Conservation (phyloP, 2,113 vertebrate genomes). For the Passer montanus region DNA sequence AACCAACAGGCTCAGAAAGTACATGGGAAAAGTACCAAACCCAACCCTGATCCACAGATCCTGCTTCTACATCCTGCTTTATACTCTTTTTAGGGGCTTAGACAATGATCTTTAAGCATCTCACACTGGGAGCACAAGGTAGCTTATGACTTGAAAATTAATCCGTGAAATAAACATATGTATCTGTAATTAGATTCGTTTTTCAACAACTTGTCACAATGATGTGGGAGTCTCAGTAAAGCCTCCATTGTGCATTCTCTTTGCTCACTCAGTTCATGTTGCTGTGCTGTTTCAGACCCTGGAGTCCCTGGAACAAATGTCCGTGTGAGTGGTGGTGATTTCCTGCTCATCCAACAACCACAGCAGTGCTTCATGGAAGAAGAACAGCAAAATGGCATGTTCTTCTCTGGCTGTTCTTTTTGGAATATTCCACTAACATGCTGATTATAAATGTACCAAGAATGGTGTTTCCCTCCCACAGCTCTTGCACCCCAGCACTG, state of each 20-base stretch:
- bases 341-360: not conserved
- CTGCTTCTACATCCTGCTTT: not conserved
- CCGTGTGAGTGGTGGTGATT: not conserved
- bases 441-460: not conserved
- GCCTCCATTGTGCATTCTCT: not conserved
- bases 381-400: rapidly evolving
- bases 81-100: not conserved
- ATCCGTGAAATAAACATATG: not conserved
- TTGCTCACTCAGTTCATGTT: not conserved
- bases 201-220: not conserved
- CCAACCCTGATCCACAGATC: not conserved
- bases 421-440: not conserved
- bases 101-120: not conserved
- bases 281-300: not conserved
- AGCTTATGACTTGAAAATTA: not conserved
- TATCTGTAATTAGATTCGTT: not conserved
- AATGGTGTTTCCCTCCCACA: rapidly evolving
- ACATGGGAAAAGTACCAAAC: rapidly evolving
- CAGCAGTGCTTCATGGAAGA: rapidly evolving
- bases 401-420: not conserved
- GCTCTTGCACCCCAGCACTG: not conserved
- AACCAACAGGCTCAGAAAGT: not conserved
- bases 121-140: not conserved
- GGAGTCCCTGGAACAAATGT: not conserved
- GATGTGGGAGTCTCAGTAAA: not conserved